These are phyloP conservation scores for Austrolebias charrua DNA, from an alignment of 2,797 vertebrate species.

Conservation along the genomic window DNA sequence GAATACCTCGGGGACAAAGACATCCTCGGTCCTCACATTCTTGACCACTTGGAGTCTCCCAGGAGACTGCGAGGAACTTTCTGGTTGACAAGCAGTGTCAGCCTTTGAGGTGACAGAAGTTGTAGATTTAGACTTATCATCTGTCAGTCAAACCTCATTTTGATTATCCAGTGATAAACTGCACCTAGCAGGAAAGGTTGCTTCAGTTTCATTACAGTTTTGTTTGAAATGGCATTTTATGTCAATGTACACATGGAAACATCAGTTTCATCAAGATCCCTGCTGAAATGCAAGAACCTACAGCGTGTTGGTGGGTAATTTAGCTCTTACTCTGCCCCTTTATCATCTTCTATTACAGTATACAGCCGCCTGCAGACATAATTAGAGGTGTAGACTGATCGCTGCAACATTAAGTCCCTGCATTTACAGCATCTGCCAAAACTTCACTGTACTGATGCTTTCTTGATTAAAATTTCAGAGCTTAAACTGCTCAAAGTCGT, in stretches of 20 bases:
- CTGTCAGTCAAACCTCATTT: background rate
- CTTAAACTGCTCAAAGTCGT: no score
- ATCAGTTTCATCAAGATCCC: constrained; percentile 18
- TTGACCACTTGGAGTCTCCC: constrained; percentile 57
- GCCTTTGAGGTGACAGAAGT: constrained; percentile 43
- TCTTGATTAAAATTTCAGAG: background rate
- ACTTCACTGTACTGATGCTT: constrained; percentile 3
- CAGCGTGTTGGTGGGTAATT: constrained; percentile 47
- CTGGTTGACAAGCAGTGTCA: constrained; percentile 68
- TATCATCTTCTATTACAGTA: constrained; percentile 56
- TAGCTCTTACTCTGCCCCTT: constrained; percentile 37
- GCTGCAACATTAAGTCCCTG: constrained; percentile 30
- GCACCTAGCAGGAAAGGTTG: background rate
- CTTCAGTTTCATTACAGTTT: background rate
- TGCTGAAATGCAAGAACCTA: constrained; percentile 41
- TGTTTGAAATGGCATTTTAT: background rate
- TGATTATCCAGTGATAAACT: no score
- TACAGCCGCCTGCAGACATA: constrained; percentile 51
- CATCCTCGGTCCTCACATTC: constrained; percentile 53
- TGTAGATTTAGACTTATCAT: constrained; percentile 8
- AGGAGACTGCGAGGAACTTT: constrained; percentile 38
- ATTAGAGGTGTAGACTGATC: constrained; percentile 62
- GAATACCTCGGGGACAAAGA: constrained; percentile 59
- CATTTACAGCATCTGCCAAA: constrained; percentile 10
- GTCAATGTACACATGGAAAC: constrained; percentile 15